phyloP scores from a whole-genome alignment of 2,797 vertebrate genomes.

The Cirrhinus mrigala region DNA sequence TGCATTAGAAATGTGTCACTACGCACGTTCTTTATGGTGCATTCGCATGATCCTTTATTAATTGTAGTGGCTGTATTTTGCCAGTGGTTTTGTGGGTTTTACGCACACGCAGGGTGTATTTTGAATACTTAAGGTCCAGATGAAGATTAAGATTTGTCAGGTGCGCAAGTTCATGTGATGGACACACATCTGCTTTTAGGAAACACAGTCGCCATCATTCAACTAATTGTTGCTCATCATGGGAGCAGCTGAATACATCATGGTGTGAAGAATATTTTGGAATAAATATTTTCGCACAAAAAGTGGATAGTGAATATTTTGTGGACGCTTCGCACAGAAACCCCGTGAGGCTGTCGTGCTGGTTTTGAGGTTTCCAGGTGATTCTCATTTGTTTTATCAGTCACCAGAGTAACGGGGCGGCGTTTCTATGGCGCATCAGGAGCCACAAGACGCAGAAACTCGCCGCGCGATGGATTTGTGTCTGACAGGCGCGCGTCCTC shows the following conservation, averaged over 20 bases:
- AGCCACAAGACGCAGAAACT: slow-evolving; percentile 52
- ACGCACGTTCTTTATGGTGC: neutral
- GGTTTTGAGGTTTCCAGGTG: slow-evolving; percentile 57
- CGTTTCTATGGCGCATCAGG: slow-evolving; percentile 64
- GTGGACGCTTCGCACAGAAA: neutral
- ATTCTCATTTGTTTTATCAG: slow-evolving; percentile 71
- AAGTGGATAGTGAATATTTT: neutral
- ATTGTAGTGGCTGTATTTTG: neutral
- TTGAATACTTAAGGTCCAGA: neutral
- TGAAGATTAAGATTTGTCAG: neutral
- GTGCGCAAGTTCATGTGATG: neutral
- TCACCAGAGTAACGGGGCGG: slow-evolving; percentile 73
- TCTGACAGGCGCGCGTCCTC: neutral
- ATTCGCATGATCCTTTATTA: neutral
- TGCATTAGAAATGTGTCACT: neutral
- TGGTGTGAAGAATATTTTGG: neutral
- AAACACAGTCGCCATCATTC: neutral
- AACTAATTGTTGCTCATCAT: neutral
- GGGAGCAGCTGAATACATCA: neutral
- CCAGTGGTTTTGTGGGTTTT: neutral
- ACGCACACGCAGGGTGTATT: neutral
- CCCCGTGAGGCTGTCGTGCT: neutral
- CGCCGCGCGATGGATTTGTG: slow-evolving; percentile 29
- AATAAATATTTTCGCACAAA: neutral
- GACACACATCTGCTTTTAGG: neutral